These are phyloP conservation scores for Scomberomorus guttatus DNA, from an alignment of 2,797 vertebrate species.

Conservation along the genomic window DNA sequence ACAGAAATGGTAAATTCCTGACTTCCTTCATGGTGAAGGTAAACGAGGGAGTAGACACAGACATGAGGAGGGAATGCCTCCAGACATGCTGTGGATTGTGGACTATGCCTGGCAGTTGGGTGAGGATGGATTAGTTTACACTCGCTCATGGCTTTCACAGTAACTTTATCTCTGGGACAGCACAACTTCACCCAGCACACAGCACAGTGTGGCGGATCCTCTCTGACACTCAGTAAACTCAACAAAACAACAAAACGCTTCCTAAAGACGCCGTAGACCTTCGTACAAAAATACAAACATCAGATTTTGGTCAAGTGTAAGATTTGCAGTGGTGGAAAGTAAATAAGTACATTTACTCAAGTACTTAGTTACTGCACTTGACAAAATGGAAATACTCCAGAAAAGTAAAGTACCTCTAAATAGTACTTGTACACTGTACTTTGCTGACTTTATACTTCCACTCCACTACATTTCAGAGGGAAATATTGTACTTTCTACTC, in stretches of 20 bases:
- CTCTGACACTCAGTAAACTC: not conserved
- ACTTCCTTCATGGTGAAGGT: not conserved
- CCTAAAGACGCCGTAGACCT: not conserved
- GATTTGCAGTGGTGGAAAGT: no score
- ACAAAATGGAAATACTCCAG: no score
- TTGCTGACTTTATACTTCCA: no score
- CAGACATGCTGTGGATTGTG: conserved; percentile 61
- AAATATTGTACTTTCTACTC: no score
- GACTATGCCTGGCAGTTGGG: conserved; percentile 73
- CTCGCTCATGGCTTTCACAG: conserved; percentile 84
- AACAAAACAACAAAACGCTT: conserved; percentile 16
- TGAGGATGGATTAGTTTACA: conserved; percentile 83
- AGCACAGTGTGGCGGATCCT: conserved; percentile 1
- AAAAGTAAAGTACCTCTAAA: no score
- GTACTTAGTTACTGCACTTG: no score
- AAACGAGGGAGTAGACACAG: conserved; percentile 24
- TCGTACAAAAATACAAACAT: no score
- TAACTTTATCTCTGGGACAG: conserved; percentile 73
- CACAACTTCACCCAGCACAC: conserved; percentile 42
- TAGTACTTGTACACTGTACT: no score
- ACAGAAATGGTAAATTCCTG: conserved; percentile 5
- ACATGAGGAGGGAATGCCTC: conserved; percentile 57
- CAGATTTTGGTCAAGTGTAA: no score
- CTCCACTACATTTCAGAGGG: no score
- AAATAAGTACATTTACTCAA: no score